Evolutionary conservation across 2,888 invertebrate genomes (phyloP), one percentile per base, ranked within the genome.

Genomic region (Conops quadrifasciatus): DNA sequence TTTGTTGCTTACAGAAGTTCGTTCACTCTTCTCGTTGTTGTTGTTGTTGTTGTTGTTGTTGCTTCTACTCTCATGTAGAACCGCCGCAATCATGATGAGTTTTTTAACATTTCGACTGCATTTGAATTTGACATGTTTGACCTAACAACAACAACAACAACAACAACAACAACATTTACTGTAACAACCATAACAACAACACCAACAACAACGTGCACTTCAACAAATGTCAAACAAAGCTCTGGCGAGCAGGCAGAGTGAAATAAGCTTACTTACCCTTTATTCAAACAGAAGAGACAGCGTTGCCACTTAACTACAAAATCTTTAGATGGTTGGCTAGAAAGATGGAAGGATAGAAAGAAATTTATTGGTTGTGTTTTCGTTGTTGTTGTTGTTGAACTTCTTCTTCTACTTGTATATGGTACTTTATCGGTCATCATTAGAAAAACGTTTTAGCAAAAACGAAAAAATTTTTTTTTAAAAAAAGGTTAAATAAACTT

Each of bases 71-170:
- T 19, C n/a, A 15, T 49, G n/a, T 49, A 15, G 15, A 15, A 2
- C 49, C 49, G n/a, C 11, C 49, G 15, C 49, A n/a, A 13, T 2
- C 5, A 16, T 16, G 3, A 15, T 59, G 59, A 26, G 15, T 15
- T 59, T 59, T 59, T n/a, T 19, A 19, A 49, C 49, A 49, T n/a
- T 58, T 28, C 21, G 66, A 58, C 51, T 47, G 59, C 19, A 70
- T 65, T 65, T 65, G 51, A 59, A 70, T 65, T 60, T 70, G 70
- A 66, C 65, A 59, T 66, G 7, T 30, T 66, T 65, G 70, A 71
- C 65, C 70, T 30, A 21, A 51, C 28, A 68, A 36, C 30, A 60
- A 30, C 51, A 30, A 47, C 47, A 59, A 30, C 49, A 51, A 62
- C 19, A 45, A 58, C 67, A 45, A 21, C 58, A 26, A 62, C n/a